These are phyloP conservation scores for Athalia cordata DNA, from an alignment of 2,888 invertebrate species.

Conservation along the genomic window DNA sequence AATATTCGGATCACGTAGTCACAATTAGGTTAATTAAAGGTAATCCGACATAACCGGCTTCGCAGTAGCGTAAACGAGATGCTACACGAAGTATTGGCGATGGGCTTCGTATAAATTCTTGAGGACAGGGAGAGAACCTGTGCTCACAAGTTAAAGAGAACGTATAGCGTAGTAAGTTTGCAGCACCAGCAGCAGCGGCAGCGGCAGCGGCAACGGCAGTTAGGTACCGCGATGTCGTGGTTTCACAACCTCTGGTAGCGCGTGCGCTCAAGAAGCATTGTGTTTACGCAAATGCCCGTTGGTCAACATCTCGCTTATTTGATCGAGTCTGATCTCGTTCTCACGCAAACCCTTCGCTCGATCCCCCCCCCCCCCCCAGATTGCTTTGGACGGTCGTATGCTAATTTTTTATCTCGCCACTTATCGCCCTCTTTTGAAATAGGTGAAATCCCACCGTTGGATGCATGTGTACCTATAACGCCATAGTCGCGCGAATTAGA, in stretches of 20 bases:
- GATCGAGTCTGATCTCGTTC: slow-evolving; percentile 36
- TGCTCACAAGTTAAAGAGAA: not conserved
- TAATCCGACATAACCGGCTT: slow-evolving; percentile 39
- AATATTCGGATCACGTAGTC: slow-evolving; percentile 38
- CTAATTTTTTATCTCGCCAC: slow-evolving; percentile 41
- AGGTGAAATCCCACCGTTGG: not conserved
- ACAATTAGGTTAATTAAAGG: slow-evolving; percentile 40
- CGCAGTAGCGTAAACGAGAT: slow-evolving; percentile 33
- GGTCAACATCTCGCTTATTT: slow-evolving; percentile 40
- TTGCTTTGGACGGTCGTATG: slow-evolving; percentile 21
- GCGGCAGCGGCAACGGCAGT: too few relatives aligned
- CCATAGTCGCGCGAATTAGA: slow-evolving; percentile 14
- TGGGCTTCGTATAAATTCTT: slow-evolving; percentile 13
- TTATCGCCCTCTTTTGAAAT: slow-evolving; percentile 37
- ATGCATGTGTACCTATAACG: too few relatives aligned
- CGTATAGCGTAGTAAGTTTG: not conserved
- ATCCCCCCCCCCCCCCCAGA: slow-evolving; percentile 12
- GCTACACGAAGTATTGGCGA: slow-evolving; percentile 5
- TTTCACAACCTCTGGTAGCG: slow-evolving; percentile 1
- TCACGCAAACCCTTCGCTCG: slow-evolving; percentile 36
- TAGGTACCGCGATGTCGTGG: not conserved
- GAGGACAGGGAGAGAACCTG: not conserved
- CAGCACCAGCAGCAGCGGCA: too few relatives aligned
- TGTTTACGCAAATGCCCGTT: slow-evolving; percentile 45
- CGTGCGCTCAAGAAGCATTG: slow-evolving; percentile 35